Base-by-base conservation (phyloP, 1,140 invertebrate genomes). In the Sycophila sp. region DNA sequence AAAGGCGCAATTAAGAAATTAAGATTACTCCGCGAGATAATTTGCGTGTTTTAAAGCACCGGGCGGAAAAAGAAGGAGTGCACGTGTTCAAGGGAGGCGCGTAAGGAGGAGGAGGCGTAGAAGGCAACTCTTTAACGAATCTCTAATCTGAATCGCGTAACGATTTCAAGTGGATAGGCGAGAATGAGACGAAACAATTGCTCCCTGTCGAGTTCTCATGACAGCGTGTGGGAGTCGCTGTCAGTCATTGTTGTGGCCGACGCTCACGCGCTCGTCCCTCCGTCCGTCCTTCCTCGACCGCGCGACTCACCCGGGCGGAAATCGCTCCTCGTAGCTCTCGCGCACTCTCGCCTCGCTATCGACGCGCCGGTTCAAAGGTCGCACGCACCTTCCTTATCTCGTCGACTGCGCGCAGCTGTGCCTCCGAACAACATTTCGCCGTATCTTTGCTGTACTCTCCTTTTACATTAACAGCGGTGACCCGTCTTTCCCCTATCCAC, bases 211-310 rank as follows among this genome's bases (percentile, higher is more conserved):
- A 81, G 77, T 78, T 80, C 77, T 75, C 77, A 75, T 85, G 83
- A 85, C 83, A 86, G 78, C 80, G 77, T 79, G 84, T 86, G 82
- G 83, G 84, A 85, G 84, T 81, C 76, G 73, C 82, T 85, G 83
- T 85, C 85, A 86, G 72, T 85, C 85, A 85, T 82, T 82, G 78
- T 83, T 85, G 81, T 69, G 65, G 71, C 55, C 71, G 53, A 10
- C 63, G 49, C 53, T 70, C 72, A 68, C 72, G 59, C 60, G 68
- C 17, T 45, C n/a, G 36, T 42, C 36, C 42, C 19, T 28, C 24
- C 53, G 2, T 19, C n/a, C 2, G 17, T 17, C 13, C 53, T 24
- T 26, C 4, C 47, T 15, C 28, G 11, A 28, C 51, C 22, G 3
- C 15, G 40, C n/a, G 38, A 40, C n/a, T 15, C 38, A n/a, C 38